phyloP scores from a whole-genome alignment of 2,888 invertebrate genomes.

The Stenodera caucasica region DNA sequence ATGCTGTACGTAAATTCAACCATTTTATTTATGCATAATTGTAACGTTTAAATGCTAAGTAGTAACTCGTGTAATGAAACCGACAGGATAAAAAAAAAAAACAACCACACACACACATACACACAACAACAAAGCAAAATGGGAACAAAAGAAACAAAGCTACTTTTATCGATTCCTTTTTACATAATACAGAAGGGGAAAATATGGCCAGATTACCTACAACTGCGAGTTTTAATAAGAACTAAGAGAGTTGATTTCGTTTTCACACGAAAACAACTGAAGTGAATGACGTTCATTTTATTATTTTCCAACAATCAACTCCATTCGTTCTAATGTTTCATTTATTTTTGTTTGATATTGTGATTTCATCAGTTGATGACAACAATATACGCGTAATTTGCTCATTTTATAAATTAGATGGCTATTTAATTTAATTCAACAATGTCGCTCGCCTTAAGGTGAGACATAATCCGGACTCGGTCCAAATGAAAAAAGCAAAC shows the following conservation, averaged over 20 bases:
- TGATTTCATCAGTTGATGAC: not conserved
- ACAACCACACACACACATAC: not conserved
- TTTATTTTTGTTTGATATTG: not conserved
- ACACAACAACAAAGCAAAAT: not conserved
- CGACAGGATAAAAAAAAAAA: not conserved
- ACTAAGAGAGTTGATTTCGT: not conserved
- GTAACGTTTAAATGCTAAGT: constrained; percentile 11
- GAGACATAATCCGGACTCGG: not conserved
- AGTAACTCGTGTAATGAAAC: constrained; percentile 4
- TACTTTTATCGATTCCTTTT: constrained; percentile 6
- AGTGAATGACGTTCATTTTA: constrained; percentile 3
- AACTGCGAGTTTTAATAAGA: not conserved
- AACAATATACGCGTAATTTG: not conserved
- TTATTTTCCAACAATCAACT: not conserved
- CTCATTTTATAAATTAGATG: not conserved
- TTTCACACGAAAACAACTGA: constrained; percentile 1
- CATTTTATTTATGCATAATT: constrained; percentile 13
- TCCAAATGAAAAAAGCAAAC: no score
- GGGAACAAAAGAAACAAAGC: constrained; percentile 3
- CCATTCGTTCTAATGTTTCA: not conserved
- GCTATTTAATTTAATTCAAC: not conserved
- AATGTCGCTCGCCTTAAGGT: not conserved
- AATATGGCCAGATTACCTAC: constrained; percentile 4
- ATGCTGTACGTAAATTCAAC: constrained; percentile 4
- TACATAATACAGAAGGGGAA: not conserved